Base-by-base conservation (phyloP, 30 jellyfish, hydroid and myxozoan genomes). In the Aurelia aurita region DNA sequence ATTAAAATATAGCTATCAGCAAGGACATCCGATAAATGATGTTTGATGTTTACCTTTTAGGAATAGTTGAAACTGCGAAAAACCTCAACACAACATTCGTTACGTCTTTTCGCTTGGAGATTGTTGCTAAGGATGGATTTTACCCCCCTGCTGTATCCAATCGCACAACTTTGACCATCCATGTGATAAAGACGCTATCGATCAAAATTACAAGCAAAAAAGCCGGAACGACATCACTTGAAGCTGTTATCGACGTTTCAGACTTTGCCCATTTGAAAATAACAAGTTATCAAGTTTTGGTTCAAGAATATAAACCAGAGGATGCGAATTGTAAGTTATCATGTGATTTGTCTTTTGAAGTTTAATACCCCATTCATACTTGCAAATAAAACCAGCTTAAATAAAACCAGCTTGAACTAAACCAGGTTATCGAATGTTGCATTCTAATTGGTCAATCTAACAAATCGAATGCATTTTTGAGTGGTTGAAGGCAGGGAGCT, bases 71-170 rank as follows among this genome's bases (percentile, higher is more conserved):
- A 46, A 80, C 94, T 60, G 87, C 78, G 8, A 73, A 71, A 51
- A 29, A 47, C 35, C 87, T 77, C 46, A 74, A 77, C 64, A 71
- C 91, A 12, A 72, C 93, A 44, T 73, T 59, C 20, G 69, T 69
- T 13, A 61, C 90, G 23, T 19, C 57, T 9, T 91, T 83, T 75
- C 49, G 61, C 26, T 69, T 85, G 58, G 74, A 81, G 57, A 77
- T 91, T 31, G 80, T 87, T 49, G 98, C 98, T 44, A 87, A 77
- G 59, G 98, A 91, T 55, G 60, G 88, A 35, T 91, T 51, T 80
- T 27, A 57, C 3, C 96, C 96, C 28, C 91, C 94, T 5, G 85
- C 82, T 23, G 90, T 85, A 8, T 91, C 98, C 54, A 60, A 86
- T 53, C 76, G 69, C 7, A 65, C 90, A 10, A 46, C 23, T 2